These are phyloP conservation scores for Crocuta crocuta DNA, from an alignment of 2,113 vertebrate species.

Conservation along the genomic window DNA sequence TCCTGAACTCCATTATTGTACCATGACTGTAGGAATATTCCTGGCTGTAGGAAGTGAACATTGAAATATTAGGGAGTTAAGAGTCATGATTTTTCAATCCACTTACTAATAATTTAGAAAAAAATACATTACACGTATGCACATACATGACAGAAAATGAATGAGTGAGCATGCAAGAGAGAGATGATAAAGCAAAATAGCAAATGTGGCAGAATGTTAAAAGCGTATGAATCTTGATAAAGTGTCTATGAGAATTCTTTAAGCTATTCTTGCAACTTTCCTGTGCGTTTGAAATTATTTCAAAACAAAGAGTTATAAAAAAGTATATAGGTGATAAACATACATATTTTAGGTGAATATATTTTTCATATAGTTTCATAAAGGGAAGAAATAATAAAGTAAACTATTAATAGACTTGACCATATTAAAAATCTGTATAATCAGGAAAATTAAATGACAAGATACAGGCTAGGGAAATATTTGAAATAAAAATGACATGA, in stretches of 20 bases:
- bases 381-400: constrained; percentile 15
- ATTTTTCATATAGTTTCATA: constrained; percentile 3
- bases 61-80: not conserved
- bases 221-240: constrained; percentile 3
- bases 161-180: not conserved
- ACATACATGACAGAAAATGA: not conserved
- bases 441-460: constrained; percentile 30
- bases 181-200: not conserved
- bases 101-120: constrained; percentile 36
- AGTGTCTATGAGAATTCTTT: not conserved
- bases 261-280: not conserved
- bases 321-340: not conserved
- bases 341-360: not conserved
- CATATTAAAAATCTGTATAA: not conserved
- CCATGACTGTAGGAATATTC: not conserved
- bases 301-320: constrained; percentile 18
- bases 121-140: not conserved
- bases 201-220: not conserved
- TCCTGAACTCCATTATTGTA: not conserved
- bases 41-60: not conserved
- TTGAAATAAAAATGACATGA: not conserved
- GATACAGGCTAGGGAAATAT: not conserved
- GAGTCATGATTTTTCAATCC: not conserved
- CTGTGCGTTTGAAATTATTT: constrained; percentile 5
- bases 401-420: not conserved